Base-by-base conservation (phyloP, 2,113 vertebrate genomes). In the Cottus gobio region DNA sequence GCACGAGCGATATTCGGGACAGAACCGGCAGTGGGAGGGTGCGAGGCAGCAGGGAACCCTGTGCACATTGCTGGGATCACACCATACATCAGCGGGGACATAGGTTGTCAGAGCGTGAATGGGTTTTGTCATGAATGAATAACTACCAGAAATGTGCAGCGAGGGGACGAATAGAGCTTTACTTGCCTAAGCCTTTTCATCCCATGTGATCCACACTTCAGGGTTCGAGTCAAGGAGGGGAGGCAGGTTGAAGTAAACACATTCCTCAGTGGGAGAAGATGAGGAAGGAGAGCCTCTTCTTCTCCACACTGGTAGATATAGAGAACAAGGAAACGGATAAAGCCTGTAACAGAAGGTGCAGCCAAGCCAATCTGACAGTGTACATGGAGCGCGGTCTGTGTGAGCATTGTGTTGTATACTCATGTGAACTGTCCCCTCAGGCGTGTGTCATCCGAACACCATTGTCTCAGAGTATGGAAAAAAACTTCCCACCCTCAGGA, bases 111-210 rank as follows among this genome's bases (percentile, higher is more conserved):
- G 88, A 86, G 89, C 84, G 69, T 94, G 94, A 95, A 95, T 94
- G 91, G 93, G 91, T 93, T 95, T 94, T 94, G 95, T 94, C 94
- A 94, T 93, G 94, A 95, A 94, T 95, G 94, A 95, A 93, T 94
- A 94, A 95, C 93, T 93, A 85, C 89, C 85, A 88, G 86, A 92
- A 93, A 94, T 92, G 91, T 84, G 85, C 72, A 26, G 85, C 31
- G 75, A 89, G 82, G 79, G 87, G 85, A 84, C 90, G 89, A 85
- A 74, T 81, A 88, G 88, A 90, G 92, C 91, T 91, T 94, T 92
- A 91, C 90, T 85, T 67, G 82, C 79, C 82, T 89, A 86, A 91
- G 91, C 92, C 93, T 90, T 92, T 93, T 94, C 91, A 93, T 93
- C 92, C 91, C 87, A 84, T 77, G 77, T 93, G 91, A 94, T 93